These are phyloP conservation scores for Poecile montanus DNA, from an alignment of 2,797 vertebrate genomes.

Conservation along the genomic window DNA sequence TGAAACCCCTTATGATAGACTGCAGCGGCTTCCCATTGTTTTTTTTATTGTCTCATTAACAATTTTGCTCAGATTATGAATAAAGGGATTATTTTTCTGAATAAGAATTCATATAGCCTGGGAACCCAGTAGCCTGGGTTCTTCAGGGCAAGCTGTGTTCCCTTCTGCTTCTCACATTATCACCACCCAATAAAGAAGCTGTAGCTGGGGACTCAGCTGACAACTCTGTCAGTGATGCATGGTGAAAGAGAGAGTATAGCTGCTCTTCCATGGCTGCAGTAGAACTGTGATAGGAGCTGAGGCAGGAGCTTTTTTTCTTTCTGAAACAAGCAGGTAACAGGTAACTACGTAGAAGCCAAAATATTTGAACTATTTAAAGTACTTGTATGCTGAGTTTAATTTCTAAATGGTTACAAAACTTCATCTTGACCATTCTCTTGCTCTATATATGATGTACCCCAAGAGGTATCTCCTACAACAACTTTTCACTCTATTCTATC, in stretches of 20 bases:
- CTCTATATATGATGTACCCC: not conserved
- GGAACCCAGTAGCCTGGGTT: not conserved
- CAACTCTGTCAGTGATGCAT: conserved; percentile 28
- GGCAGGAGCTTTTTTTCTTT: not conserved
- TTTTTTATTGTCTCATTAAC: conserved; percentile 39
- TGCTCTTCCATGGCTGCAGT: not conserved
- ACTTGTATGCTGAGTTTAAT: not conserved
- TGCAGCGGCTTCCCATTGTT: not conserved
- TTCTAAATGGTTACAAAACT: not conserved
- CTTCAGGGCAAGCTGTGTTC: conserved; percentile 43
- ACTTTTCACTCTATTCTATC: not conserved
- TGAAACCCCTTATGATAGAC: not conserved
- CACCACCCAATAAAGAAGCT: conserved; percentile 41
- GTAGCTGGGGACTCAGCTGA: conserved; percentile 7
- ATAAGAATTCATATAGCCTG: not conserved
- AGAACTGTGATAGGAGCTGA: not conserved
- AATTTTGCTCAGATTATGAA: conserved; percentile 36
- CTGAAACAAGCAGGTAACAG: not conserved
- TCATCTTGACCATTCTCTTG: not conserved
- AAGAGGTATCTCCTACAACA: not conserved
- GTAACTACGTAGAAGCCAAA: not conserved
- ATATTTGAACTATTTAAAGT: not conserved
- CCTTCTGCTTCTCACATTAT: conserved; percentile 41
- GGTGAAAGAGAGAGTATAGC: not conserved
- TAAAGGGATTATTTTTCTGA: conserved; percentile 34